A percentile compares a stretch with the other conserved stretches of the same genome.
Conservation (phyloP, 2,797 vertebrate species). For the Tolypeutes matacus region DNA sequence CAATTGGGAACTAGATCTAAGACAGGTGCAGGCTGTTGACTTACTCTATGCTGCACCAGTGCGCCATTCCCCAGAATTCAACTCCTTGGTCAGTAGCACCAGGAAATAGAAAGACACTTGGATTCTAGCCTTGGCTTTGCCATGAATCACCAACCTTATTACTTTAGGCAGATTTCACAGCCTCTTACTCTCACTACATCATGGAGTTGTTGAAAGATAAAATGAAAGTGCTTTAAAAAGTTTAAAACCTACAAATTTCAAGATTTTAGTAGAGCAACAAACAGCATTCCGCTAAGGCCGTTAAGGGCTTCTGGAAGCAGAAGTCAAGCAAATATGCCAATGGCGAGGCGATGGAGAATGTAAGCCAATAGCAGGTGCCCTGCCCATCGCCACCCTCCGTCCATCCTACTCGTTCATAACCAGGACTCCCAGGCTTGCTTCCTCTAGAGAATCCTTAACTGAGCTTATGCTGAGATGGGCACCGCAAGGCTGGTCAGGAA, state of each 20-base stretch:
- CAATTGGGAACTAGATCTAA: background rate
- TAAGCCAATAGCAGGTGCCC: background rate
- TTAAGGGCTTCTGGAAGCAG: background rate
- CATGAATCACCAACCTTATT: background rate
- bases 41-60: background rate
- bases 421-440: background rate
- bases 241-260: background rate
- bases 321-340: background rate
- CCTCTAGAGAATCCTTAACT: background rate
- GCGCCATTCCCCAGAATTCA: background rate
- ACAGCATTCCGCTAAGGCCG: background rate
- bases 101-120: background rate
- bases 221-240: background rate
- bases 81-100: background rate
- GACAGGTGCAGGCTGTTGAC: background rate
- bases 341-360: background rate
- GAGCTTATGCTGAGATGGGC: background rate
- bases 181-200: background rate
- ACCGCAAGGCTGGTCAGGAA: background rate
- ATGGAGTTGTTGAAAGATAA: slow-evolving; percentile 36
- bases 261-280: background rate
- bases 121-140: background rate
- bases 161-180: background rate
- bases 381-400: background rate
- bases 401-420: background rate